Conservation (phyloP, 2,888 invertebrate species). For the Mythimna vitellina region DNA sequence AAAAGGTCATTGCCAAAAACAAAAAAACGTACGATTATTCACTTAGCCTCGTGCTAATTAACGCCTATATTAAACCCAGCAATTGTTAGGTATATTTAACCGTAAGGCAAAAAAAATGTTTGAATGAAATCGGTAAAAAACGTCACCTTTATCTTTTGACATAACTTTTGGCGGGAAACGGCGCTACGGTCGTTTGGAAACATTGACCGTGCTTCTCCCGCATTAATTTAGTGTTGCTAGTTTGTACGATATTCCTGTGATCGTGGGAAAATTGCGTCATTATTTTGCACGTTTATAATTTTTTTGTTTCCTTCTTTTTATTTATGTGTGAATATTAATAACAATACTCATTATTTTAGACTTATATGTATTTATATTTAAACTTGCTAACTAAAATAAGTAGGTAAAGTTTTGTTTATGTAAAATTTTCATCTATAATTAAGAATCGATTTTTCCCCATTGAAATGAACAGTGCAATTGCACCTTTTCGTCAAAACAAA, state of each 20-base stretch:
- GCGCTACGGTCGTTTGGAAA: constrained; percentile 40
- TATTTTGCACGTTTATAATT: background rate
- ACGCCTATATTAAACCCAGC: constrained; percentile 4
- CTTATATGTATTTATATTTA: no score
- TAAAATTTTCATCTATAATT: no score
- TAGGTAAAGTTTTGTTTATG: background rate
- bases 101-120: background rate
- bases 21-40: background rate
- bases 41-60: background rate
- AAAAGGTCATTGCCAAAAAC: background rate
- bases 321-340: background rate
- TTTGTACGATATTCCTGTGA: background rate
- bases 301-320: background rate
- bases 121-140: constrained; percentile 27
- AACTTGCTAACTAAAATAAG: no score
- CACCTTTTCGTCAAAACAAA: no score
- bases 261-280: constrained; percentile 1
- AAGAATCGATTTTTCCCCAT: no score
- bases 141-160: constrained; percentile 27
- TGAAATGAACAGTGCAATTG: no score
- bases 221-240: constrained; percentile 44
- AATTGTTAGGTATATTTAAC: constrained; percentile 16
- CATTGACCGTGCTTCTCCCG: constrained; percentile 56
- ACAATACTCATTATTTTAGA: no score
- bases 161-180: constrained; percentile 61